Evolutionary conservation across 1,140 invertebrate species (phyloP).

Genomic region (Panulirus ornatus): DNA sequence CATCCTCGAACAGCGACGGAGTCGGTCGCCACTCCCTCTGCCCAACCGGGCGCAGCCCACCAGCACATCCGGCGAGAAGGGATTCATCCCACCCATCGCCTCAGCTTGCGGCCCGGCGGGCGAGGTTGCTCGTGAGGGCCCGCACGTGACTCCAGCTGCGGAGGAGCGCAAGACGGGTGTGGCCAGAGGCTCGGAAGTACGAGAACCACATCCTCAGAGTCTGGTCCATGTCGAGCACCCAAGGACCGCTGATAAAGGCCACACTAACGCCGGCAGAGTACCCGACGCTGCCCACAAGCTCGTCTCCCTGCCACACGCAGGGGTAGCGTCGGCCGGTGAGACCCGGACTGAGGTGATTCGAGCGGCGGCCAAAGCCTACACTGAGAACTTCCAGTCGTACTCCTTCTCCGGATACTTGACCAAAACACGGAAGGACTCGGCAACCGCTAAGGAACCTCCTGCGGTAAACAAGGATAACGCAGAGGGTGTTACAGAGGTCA

Average conservation of each 20-base stretch:
- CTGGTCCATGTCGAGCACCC: neutral
- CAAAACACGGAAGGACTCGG: slow-evolving; percentile 49
- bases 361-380: slow-evolving; percentile 55
- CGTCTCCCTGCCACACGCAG: neutral
- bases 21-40: slow-evolving; percentile 42
- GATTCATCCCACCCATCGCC: slow-evolving; percentile 20
- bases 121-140: neutral
- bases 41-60: slow-evolving; percentile 3
- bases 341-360: slow-evolving; percentile 41
- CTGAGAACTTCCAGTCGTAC: slow-evolving; percentile 47
- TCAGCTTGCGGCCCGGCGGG: neutral
- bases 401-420: slow-evolving; percentile 62
- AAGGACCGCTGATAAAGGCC: slow-evolving; percentile 18
- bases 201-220: neutral
- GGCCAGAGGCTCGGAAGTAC: slow-evolving; percentile 6
- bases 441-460: slow-evolving; percentile 40
- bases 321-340: neutral
- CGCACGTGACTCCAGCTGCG: neutral
- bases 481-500: neutral
- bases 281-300: neutral
- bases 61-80: neutral
- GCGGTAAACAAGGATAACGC: neutral
- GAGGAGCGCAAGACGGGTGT: slow-evolving; percentile 22
- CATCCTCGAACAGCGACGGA: slow-evolving; percentile 58
- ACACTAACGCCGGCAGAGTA: neutral